Evolutionary conservation across 1,140 invertebrate species (phyloP).

Genomic region (Rhopalosiphum padi): DNA sequence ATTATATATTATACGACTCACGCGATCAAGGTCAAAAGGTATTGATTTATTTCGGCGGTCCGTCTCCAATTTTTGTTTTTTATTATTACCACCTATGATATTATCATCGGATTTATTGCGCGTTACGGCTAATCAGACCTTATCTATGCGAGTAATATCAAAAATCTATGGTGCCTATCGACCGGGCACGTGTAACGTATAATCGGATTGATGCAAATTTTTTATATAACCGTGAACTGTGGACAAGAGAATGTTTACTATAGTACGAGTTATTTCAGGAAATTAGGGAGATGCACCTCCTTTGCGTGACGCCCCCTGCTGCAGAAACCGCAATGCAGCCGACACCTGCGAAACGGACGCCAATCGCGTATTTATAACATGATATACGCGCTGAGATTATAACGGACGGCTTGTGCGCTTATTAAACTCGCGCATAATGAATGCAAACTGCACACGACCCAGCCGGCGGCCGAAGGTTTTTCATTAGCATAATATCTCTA

Average conservation of each 20-base stretch:
- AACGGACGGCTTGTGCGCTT: background rate
- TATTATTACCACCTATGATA: background rate
- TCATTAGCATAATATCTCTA: conserved; percentile 53
- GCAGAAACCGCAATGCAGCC: background rate
- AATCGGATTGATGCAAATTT: background rate
- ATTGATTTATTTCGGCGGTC: background rate
- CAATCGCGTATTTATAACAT: background rate
- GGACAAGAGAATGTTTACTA: background rate
- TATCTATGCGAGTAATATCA: background rate
- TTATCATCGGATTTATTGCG: background rate
- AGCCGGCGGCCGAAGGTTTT: conserved; percentile 25
- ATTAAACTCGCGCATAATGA: background rate
- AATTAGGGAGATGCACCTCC: background rate
- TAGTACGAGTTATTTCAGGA: background rate
- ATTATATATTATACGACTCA: background rate
- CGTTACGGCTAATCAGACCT: background rate
- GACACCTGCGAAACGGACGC: background rate
- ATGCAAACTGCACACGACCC: background rate
- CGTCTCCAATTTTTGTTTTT: background rate
- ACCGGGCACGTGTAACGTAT: background rate
- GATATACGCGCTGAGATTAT: background rate
- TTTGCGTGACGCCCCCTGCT: no score
- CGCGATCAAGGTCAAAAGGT: background rate
- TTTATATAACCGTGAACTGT: background rate
- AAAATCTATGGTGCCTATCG: background rate